phyloP scores from a whole-genome alignment of 2,113 vertebrate genomes.

The Anseranas semipalmata region DNA sequence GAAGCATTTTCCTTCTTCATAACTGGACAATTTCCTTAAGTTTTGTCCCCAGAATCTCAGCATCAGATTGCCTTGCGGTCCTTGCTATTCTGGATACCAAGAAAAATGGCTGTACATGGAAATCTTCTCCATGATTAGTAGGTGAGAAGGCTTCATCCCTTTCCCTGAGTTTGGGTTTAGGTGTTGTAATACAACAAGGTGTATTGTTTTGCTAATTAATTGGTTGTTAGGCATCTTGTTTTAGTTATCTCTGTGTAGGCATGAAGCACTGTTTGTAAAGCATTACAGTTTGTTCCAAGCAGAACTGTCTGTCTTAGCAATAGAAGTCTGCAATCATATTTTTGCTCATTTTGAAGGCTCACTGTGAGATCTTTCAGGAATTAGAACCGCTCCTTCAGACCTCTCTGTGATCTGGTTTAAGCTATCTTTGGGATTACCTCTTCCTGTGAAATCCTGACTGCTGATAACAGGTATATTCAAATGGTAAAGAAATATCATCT shows the following conservation, averaged over 20 bases:
- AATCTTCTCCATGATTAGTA: not conserved
- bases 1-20: not conserved
- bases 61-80: not conserved
- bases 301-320: not conserved
- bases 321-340: not conserved
- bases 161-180: not conserved
- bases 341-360: not conserved
- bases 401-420: not conserved
- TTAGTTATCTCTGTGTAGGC: not conserved
- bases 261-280: not conserved
- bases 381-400: not conserved
- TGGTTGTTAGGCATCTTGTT: not conserved
- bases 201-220: not conserved
- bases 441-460: not conserved
- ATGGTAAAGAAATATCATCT: not conserved
- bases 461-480: not conserved
- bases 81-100: not conserved
- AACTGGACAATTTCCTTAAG: not conserved
- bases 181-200: not conserved
- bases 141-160: not conserved
- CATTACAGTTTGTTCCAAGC: not conserved
- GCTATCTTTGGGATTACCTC: not conserved
- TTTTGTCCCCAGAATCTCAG: not conserved
- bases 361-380: not conserved
- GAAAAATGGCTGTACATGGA: fast-evolving